Percentiles rank a stretch among this genome's conserved stretches.
Conservation (phyloP, 2,888 invertebrate species). For the Gibbula magus region DNA sequence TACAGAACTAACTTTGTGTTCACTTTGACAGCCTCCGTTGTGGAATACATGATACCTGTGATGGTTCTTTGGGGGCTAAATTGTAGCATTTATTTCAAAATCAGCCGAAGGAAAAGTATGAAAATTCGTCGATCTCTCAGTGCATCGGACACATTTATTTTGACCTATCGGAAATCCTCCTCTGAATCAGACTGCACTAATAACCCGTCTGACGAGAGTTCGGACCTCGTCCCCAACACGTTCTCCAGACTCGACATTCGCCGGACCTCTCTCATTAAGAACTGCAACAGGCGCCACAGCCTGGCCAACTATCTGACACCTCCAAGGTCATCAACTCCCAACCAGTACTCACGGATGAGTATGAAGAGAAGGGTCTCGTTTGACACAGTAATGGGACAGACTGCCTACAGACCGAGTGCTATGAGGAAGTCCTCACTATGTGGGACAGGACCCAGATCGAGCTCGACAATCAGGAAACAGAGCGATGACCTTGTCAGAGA, state of each 20-base stretch:
- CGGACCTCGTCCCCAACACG: background rate
- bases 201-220: slow-evolving; percentile 27
- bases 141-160: slow-evolving; percentile 48
- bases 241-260: background rate
- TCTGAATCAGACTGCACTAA: slow-evolving; percentile 47
- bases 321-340: background rate
- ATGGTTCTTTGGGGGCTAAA: slow-evolving; percentile 57
- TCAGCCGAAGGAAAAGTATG: slow-evolving; percentile 59
- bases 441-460: background rate
- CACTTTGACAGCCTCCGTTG: slow-evolving; percentile 46
- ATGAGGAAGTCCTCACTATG: background rate
- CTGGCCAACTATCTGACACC: slow-evolving; percentile 27
- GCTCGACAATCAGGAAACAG: background rate
- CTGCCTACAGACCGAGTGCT: slow-evolving; percentile 21
- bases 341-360: background rate
- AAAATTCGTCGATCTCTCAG: slow-evolving; percentile 66
- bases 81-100: slow-evolving; percentile 61
- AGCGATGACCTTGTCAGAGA: slow-evolving; percentile 57
- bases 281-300: slow-evolving; percentile 31
- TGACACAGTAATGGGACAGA: slow-evolving; percentile 32
- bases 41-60: slow-evolving; percentile 59
- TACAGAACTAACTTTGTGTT: slow-evolving; percentile 50
- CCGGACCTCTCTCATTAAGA: background rate
- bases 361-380: slow-evolving; percentile 25
- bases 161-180: slow-evolving; percentile 55